Percentiles rank a stretch among this genome's conserved stretches.
phyloP scores from a whole-genome alignment of 2,888 invertebrate genomes.

The Spilarctia lutea region DNA sequence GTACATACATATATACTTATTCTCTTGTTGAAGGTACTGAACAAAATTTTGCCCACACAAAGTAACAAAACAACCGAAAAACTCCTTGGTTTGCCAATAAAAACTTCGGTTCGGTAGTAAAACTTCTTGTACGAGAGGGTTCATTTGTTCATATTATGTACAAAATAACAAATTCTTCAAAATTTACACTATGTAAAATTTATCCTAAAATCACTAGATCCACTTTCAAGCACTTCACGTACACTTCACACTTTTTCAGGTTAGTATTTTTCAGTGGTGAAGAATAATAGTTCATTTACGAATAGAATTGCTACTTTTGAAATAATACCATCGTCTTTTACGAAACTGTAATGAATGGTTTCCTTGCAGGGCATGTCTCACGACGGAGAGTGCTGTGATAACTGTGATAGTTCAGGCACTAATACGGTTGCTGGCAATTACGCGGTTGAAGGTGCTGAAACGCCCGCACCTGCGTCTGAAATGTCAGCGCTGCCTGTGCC shows the following conservation, averaged over 20 bases:
- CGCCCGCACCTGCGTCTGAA: slow-evolving; percentile 41
- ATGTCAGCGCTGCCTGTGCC: slow-evolving; percentile 88
- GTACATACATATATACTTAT: too few relatives aligned
- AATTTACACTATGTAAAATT: neutral
- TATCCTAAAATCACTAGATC: neutral
- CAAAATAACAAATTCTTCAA: neutral
- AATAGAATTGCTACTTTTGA: neutral
- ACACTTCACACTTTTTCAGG: neutral
- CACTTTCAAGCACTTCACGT: neutral
- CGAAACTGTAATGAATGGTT: neutral
- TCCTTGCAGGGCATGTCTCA: slow-evolving; percentile 50
- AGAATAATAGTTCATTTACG: neutral
- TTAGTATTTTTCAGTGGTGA: neutral
- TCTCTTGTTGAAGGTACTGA: neutral
- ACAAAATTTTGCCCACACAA: neutral
- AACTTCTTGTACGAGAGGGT: neutral
- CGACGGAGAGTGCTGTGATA: slow-evolving; percentile 64
- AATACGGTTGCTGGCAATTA: slow-evolving; percentile 20
- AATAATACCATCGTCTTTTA: neutral
- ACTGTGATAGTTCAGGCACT: slow-evolving; percentile 55
- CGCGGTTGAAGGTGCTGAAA: slow-evolving; percentile 26
- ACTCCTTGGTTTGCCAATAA: neutral
- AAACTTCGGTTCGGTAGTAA: neutral
- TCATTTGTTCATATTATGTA: neutral
- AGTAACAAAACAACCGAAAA: neutral